phyloP scores from a whole-genome alignment of 2,113 vertebrate species.

The Ameiurus melas region DNA sequence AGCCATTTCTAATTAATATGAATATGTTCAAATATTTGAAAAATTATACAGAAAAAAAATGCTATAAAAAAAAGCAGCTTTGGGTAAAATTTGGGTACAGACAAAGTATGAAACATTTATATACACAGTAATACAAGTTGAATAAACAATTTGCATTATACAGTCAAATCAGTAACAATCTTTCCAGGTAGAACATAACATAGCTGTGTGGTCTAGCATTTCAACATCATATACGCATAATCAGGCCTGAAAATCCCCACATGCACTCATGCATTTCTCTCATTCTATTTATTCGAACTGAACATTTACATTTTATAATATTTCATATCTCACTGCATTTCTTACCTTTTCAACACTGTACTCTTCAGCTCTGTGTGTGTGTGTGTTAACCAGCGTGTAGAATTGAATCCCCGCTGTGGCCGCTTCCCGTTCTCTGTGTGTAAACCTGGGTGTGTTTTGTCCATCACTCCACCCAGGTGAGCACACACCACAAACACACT shows the following conservation, averaged over 20 bases:
- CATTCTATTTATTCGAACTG: not conserved
- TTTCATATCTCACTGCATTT: not conserved
- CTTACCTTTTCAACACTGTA: slow-evolving; percentile 31
- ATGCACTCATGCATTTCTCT: not conserved
- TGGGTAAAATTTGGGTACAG: not conserved
- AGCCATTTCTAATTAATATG: not conserved
- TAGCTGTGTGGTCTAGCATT: not conserved
- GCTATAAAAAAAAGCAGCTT: not conserved
- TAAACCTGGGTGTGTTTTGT: slow-evolving; percentile 58
- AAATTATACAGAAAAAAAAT: not conserved
- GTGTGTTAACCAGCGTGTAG: not conserved
- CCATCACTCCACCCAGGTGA: slow-evolving; percentile 65
- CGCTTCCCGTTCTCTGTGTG: slow-evolving; percentile 41
- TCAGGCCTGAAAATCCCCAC: not conserved
- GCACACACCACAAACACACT: slow-evolving; percentile 61
- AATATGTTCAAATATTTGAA: not conserved
- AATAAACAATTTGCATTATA: not conserved
- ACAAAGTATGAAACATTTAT: not conserved
- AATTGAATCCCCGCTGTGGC: not conserved
- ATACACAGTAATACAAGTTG: not conserved
- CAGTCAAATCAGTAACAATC: not conserved
- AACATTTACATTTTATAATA: not conserved
- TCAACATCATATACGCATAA: not conserved
- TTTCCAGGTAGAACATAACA: not conserved
- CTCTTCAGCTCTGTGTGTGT: not conserved